Conservation (phyloP, 92 coral and sea anemone species). For the Zoanthus gigantus region DNA sequence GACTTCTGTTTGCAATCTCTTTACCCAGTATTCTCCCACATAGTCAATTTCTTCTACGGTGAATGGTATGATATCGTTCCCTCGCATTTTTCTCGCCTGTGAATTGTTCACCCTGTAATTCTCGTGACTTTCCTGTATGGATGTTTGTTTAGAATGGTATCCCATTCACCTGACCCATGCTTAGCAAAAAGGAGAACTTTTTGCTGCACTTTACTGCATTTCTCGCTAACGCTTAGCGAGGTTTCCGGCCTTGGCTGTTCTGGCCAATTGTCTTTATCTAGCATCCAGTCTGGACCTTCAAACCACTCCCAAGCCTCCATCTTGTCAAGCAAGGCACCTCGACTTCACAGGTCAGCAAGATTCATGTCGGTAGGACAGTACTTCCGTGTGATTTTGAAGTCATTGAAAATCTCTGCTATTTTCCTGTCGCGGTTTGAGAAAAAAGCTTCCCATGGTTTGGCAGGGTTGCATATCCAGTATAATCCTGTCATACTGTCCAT, state of each 20-base stretch:
- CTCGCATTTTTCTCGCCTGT: neutral
- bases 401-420: conserved; percentile 57
- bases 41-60: conserved; percentile 52
- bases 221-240: conserved; percentile 26
- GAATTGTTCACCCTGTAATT: conserved; percentile 51
- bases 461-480: conserved; percentile 75
- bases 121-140: conserved; percentile 41
- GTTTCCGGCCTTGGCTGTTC: conserved; percentile 52
- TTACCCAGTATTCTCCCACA: conserved; percentile 48
- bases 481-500: conserved; percentile 66
- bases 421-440: conserved; percentile 67
- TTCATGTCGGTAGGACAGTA: conserved; percentile 73
- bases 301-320: conserved; percentile 59
- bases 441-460: conserved; percentile 73
- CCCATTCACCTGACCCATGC: conserved; percentile 64
- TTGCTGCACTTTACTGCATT: conserved; percentile 23
- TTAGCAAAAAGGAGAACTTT: conserved; percentile 9
- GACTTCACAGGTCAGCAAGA: conserved; percentile 75
- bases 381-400: conserved; percentile 58
- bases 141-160: conserved; percentile 14
- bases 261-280: conserved; percentile 27
- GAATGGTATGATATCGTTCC: conserved; percentile 48
- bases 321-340: conserved; percentile 67
- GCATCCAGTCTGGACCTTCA: conserved; percentile 47
- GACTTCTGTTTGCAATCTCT: conserved; percentile 35